A percentile compares a stretch with the other conserved stretches of the same genome.
These are phyloP conservation scores for Loris lydekkerianus DNA, from an alignment of 2,797 vertebrate genomes.

Conservation along the genomic window DNA sequence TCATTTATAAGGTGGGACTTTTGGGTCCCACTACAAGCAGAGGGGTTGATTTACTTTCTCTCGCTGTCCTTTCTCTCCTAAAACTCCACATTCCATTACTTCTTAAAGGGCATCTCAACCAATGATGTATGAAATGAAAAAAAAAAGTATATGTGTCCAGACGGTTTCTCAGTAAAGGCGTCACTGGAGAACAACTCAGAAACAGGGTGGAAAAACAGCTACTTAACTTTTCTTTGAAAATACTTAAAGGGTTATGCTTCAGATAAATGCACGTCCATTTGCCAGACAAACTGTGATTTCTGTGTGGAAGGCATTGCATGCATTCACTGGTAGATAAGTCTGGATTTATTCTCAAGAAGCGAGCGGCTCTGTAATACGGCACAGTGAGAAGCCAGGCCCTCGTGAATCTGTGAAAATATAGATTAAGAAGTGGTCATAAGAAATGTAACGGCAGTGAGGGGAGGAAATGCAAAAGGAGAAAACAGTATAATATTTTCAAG, in stretches of 20 bases:
- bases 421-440: too few relatives aligned
- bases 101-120: constrained; percentile 57
- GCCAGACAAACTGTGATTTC: background rate
- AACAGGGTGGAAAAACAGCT: background rate
- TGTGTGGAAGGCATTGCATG: background rate
- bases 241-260: background rate
- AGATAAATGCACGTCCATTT: background rate
- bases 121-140: constrained; percentile 41
- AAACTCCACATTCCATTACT: background rate
- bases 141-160: background rate
- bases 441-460: fast-evolving
- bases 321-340: background rate
- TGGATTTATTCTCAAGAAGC: background rate
- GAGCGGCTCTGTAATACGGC: fast-evolving
- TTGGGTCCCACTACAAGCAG: background rate
- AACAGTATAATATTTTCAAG: too few relatives aligned
- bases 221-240: background rate
- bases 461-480: background rate
- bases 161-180: background rate
- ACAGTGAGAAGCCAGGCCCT: too few relatives aligned
- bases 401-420: too few relatives aligned
- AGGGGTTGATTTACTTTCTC: background rate
- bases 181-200: background rate
- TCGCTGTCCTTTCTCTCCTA: background rate
- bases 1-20: background rate